Percentiles rank a stretch among this genome's conserved stretches.
Conservation (phyloP, 1,140 invertebrate genomes). For the Drosophila asahinai region DNA sequence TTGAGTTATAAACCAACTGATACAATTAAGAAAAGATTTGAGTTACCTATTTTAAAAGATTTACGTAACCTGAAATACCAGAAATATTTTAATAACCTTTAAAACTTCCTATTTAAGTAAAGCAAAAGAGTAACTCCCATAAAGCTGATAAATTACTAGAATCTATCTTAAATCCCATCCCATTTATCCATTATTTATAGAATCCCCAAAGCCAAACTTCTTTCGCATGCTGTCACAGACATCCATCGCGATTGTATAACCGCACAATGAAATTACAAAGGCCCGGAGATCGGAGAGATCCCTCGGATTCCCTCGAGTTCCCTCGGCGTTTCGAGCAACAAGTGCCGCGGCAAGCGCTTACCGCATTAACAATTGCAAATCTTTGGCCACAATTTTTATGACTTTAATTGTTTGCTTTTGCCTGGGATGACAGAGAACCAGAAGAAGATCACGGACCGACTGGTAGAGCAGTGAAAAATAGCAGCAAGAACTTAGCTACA, state of each 20-base stretch:
- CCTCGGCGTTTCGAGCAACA: conserved; percentile 35
- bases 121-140: neutral
- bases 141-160: conserved; percentile 10
- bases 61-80: too few relatives aligned
- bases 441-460: conserved; percentile 23
- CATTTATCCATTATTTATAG: conserved; percentile 39
- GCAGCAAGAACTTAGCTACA: conserved; percentile 9
- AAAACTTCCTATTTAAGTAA: neutral
- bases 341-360: conserved; percentile 48
- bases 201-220: conserved; percentile 31
- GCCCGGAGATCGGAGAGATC: neutral
- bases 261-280: conserved; percentile 40
- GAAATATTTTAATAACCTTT: neutral
- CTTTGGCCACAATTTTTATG: conserved; percentile 68
- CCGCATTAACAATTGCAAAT: conserved; percentile 60
- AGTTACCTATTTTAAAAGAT: too few relatives aligned
- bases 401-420: conserved; percentile 77
- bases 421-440: conserved; percentile 30
- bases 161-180: conserved; percentile 27
- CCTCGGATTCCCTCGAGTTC: conserved; percentile 3
- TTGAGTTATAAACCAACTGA: too few relatives aligned
- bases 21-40: too few relatives aligned
- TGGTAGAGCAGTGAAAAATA: conserved; percentile 15
- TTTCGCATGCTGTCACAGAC: conserved; percentile 42
- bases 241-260: conserved; percentile 56